Base-by-base conservation (phyloP, 2,888 invertebrate species). In the Eupithecia abbreviata region DNA sequence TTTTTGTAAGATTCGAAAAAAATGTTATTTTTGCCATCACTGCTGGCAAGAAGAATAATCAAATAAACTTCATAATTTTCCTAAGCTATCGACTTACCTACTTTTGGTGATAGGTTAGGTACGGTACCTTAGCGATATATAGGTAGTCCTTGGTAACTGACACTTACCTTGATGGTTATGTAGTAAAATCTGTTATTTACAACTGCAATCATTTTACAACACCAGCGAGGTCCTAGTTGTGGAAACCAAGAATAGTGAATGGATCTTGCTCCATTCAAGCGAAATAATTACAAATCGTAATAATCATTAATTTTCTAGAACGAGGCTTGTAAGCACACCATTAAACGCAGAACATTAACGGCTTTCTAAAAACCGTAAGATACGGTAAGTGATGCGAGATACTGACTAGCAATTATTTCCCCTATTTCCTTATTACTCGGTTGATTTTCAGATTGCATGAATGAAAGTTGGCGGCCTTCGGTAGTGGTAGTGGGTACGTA, bases 401-500 rank as follows among this genome's bases (percentile, higher is more conserved):
- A 77, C 73, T 43, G 75, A 51, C 67, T 78, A 65, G 69, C 71
- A 77, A 81, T 81, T 73, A 80, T 72, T 73, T 72, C 77, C 79
- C 72, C 47, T 75, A 79, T 81, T 82, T 82, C 81, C 81, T 80
- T 79, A 81, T 81, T 77, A 83, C 77, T 77, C 68, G 77, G 79
- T 82, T 81, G 76, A 78, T 81, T 81, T 82, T 84, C 79, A 83
- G 83, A 83, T 85, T 83, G 84, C 84, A 92, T 94, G 93, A 94
- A 95, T 93, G 95, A 94, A 95, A 94, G 95, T 94, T 92, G 94
- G 89, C 90, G 95, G 92, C 95, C 95, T 95, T 93, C 91, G 77
- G 77, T 72, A 80, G 82, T 77, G 42, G 69, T 71, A 18, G 18
- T n/a, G n/a, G n/a, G n/a, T 80, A 89, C 91, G 94, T 94, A 91